These are phyloP conservation scores for Epinotia bilunana DNA, from an alignment of 2,888 invertebrate genomes.

Conservation along the genomic window DNA sequence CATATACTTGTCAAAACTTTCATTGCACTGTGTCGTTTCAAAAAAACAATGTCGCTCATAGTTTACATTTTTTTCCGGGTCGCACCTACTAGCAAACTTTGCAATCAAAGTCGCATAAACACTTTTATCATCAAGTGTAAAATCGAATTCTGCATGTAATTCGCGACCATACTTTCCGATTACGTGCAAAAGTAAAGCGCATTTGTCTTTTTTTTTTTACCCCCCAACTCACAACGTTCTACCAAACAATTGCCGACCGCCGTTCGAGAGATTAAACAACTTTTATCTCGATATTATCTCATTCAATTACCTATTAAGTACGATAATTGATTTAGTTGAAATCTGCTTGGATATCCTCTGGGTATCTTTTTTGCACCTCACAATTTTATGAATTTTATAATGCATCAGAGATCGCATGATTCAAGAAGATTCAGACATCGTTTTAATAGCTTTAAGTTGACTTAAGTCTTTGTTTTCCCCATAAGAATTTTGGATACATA, in stretches of 20 bases:
- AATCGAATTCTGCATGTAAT: not conserved
- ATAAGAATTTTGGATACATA: no score
- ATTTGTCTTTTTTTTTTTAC: not conserved
- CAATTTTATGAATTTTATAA: not conserved
- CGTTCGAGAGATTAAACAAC: constrained; percentile 27
- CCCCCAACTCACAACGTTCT: constrained; percentile 28
- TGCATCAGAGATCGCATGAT: not conserved
- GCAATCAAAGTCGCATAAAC: not conserved
- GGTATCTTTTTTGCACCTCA: not conserved
- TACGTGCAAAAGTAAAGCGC: constrained; percentile 3
- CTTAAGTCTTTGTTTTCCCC: no score
- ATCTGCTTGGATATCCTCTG: not conserved
- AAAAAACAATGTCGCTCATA: not conserved
- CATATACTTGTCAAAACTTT: not conserved
- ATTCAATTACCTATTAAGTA: constrained; percentile 1
- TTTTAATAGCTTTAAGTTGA: not conserved
- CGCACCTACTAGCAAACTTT: not conserved
- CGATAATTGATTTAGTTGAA: not conserved
- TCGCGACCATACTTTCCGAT: not conserved
- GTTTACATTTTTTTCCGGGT: constrained; percentile 1
- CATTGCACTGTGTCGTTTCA: not conserved
- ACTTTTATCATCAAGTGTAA: not conserved
- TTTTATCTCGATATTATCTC: constrained; percentile 21
- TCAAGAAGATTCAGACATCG: not conserved
- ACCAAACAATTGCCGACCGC: constrained; percentile 32